phyloP scores from a whole-genome alignment of 1,140 invertebrate species.

The Saxidomus purpurata region DNA sequence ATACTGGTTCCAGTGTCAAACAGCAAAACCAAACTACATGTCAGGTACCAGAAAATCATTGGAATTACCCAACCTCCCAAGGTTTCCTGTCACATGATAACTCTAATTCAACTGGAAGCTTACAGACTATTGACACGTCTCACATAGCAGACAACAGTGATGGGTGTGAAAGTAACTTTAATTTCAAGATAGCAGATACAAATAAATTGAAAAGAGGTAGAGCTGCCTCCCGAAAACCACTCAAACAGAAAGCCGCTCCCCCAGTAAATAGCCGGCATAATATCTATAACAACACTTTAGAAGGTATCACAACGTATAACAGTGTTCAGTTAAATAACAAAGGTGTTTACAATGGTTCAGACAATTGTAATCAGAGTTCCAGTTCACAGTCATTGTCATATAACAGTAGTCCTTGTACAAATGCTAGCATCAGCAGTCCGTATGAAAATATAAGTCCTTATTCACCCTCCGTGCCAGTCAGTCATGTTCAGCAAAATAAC shows the following conservation, averaged over 20 bases:
- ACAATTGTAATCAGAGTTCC: neutral
- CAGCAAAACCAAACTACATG: neutral
- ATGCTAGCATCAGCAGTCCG: too few relatives aligned
- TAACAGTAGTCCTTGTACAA: neutral
- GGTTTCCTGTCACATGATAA: conserved; percentile 9
- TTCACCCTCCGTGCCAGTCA: neutral
- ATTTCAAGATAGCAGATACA: conserved; percentile 27
- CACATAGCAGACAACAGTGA: conserved; percentile 25
- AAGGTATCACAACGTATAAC: neutral
- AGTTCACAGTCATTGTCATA: neutral
- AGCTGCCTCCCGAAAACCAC: neutral
- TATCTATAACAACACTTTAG: neutral
- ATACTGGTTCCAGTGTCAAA: neutral
- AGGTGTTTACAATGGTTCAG: neutral
- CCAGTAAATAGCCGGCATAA: neutral
- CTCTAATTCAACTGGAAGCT: neutral
- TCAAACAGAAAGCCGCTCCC: neutral
- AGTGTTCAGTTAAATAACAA: neutral
- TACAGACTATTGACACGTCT: conserved; percentile 37
- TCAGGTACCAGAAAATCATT: neutral
- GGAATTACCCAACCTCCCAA: neutral
- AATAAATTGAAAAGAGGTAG: neutral
- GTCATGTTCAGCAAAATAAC: neutral
- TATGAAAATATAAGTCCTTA: neutral
- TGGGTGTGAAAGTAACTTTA: conserved; percentile 7